Conservation (phyloP, 1,140 invertebrate genomes). For the Aleiodes sp. region DNA sequence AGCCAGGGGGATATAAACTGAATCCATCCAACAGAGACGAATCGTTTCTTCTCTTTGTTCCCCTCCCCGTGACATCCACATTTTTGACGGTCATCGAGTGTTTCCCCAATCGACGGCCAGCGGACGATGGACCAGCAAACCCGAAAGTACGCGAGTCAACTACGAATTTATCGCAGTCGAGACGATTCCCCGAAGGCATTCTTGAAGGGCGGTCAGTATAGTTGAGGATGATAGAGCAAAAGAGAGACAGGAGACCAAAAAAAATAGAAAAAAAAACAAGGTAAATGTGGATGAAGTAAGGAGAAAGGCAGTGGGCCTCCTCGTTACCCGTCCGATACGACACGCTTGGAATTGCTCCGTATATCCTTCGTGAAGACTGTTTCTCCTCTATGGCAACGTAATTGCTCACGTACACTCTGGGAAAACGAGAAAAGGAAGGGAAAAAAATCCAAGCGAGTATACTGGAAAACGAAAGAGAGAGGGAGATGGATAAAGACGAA, state of each 20-base stretch:
- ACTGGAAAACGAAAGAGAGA: slow-evolving; percentile 29
- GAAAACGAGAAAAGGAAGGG: slow-evolving; percentile 24
- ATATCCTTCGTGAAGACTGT: slow-evolving; percentile 16
- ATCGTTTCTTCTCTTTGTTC: no score
- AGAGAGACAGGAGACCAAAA: background rate
- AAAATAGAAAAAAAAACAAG: background rate
- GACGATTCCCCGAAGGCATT: slow-evolving; percentile 37
- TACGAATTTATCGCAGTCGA: slow-evolving; percentile 39
- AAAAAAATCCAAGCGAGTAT: slow-evolving; percentile 5
- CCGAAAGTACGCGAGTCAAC: slow-evolving; percentile 39
- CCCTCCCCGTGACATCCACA: background rate
- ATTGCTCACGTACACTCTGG: slow-evolving; percentile 54
- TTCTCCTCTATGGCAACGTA: slow-evolving; percentile 43
- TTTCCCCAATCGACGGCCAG: background rate
- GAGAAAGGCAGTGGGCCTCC: slow-evolving; percentile 9
- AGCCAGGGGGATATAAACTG: no score
- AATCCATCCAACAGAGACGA: no score
- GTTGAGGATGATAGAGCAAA: background rate
- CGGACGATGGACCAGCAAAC: slow-evolving; percentile 5
- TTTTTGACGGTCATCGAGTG: background rate
- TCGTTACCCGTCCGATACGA: slow-evolving; percentile 36
- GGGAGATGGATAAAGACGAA: no score
- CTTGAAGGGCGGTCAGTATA: slow-evolving; percentile 15
- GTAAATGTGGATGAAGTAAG: background rate
- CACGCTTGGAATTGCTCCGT: slow-evolving; percentile 31